phyloP scores from a whole-genome alignment of 2,113 vertebrate genomes.

The Apistogramma diplotaenia region DNA sequence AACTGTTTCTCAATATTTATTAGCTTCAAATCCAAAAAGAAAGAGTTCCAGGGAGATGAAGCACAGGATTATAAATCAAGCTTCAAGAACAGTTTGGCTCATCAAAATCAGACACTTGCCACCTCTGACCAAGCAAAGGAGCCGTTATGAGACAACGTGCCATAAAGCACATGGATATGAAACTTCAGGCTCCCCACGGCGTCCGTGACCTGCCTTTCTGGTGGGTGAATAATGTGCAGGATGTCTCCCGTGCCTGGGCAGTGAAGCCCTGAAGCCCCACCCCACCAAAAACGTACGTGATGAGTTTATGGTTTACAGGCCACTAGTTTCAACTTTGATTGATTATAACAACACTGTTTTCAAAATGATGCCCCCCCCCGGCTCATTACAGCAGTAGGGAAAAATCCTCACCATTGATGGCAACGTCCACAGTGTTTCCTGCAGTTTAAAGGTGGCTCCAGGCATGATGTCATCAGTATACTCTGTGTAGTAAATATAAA shows the following conservation, averaged over 20 bases:
- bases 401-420: neutral
- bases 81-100: slow-evolving; percentile 19
- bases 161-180: neutral
- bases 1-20: neutral
- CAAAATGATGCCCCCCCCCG: neutral
- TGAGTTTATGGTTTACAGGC: neutral
- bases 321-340: too few relatives aligned
- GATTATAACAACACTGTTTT: too few relatives aligned
- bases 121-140: neutral
- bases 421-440: neutral
- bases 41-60: neutral
- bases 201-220: too few relatives aligned
- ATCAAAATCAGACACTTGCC: neutral
- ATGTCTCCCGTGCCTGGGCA: neutral
- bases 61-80: neutral
- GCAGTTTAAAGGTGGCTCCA: neutral
- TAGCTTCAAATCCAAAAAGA: neutral
- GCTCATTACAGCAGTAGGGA: neutral
- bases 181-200: neutral
- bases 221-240: too few relatives aligned
- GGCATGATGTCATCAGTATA: neutral
- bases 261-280: neutral
- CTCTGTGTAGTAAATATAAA: slow-evolving; percentile 7
- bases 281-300: fast-evolving
- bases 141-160: neutral